Percentiles rank a stretch among this genome's conserved stretches.
These are phyloP conservation scores for Apis cerana DNA, from an alignment of 1,140 invertebrate genomes.

Conservation along the genomic window DNA sequence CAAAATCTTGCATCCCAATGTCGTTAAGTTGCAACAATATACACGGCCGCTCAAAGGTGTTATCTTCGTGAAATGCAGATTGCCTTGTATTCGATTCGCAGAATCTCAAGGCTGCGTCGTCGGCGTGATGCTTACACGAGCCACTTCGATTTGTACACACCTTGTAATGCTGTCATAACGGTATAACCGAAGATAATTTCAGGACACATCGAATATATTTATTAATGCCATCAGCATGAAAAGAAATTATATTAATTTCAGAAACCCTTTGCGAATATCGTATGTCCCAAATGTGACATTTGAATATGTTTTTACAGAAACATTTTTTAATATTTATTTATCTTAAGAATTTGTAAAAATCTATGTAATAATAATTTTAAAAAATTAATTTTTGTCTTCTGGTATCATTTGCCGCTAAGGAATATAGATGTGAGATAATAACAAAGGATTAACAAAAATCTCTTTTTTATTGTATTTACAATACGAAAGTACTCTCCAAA, in stretches of 20 bases:
- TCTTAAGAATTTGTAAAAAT: no score
- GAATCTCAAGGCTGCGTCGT: conserved; percentile 68
- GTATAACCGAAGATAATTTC: conserved; percentile 8
- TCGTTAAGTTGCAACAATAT: conserved; percentile 44
- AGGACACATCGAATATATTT: background rate
- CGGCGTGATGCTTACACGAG: conserved; percentile 49
- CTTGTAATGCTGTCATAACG: conserved; percentile 30
- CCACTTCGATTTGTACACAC: conserved; percentile 43
- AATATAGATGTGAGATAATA: no score
- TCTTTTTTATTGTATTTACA: no score
- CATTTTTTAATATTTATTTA: no score
- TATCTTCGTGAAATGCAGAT: conserved; percentile 76
- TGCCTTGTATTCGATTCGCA: conserved; percentile 75
- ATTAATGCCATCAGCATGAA: background rate
- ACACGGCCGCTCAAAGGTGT: conserved; percentile 43
- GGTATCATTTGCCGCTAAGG: no score
- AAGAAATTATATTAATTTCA: background rate
- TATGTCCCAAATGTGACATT: background rate
- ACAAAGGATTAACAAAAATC: no score
- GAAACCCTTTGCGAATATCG: background rate
- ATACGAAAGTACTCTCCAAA: no score
- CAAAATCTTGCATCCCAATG: background rate
- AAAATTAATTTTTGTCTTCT: no score
- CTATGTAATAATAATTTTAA: no score
- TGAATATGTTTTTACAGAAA: background rate